Evolutionary conservation across 2,888 invertebrate genomes (phyloP).

Genomic region (Papilio protenor): DNA sequence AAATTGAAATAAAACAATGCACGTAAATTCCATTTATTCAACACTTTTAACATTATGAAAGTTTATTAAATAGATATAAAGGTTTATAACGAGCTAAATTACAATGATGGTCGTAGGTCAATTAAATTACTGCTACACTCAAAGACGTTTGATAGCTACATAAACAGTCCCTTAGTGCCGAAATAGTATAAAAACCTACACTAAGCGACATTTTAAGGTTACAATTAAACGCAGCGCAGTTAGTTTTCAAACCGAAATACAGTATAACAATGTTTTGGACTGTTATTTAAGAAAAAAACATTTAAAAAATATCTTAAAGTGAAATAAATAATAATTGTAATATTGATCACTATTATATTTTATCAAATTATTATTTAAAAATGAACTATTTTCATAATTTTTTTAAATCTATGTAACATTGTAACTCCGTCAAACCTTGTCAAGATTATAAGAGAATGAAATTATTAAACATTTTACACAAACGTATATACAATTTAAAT

Average conservation of each 20-base stretch:
- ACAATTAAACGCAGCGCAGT: no score
- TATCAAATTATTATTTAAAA: no score
- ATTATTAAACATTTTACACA: not conserved
- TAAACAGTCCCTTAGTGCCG: not conserved
- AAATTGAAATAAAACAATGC: slow-evolving; percentile 1
- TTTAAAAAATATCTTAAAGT: no score
- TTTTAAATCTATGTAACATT: not conserved
- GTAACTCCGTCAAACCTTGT: not conserved
- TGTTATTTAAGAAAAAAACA: no score
- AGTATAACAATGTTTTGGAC: no score
- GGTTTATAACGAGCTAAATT: not conserved
- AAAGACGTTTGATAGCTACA: not conserved
- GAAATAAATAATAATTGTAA: no score
- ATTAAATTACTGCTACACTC: no score
- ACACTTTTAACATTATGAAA: slow-evolving; percentile 2
- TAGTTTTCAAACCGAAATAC: no score
- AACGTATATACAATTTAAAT: not conserved
- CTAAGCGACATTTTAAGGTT: no score
- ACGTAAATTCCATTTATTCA: slow-evolving; percentile 21
- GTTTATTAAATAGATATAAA: not conserved
- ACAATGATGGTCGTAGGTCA: slow-evolving; percentile 7
- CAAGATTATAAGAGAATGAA: not conserved
- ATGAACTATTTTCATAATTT: no score
- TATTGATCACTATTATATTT: no score
- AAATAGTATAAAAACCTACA: not conserved